Percentiles rank a stretch among this genome's conserved stretches.
Evolutionary conservation across 2,113 vertebrate species (phyloP).

Genomic region (Coryphaenoides rupestris): DNA sequence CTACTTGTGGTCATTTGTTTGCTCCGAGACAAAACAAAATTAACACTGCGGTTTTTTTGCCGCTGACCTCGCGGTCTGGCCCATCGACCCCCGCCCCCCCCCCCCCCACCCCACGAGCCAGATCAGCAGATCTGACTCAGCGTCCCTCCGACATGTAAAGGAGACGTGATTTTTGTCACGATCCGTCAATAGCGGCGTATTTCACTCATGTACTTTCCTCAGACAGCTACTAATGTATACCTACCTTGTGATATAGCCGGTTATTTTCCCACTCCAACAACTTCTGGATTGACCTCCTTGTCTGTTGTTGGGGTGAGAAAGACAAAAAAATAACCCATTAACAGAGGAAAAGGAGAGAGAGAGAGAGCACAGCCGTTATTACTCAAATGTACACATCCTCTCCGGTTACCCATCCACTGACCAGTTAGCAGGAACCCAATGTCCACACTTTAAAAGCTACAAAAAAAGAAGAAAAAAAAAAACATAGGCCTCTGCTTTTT

Average conservation of each 20-base stretch:
- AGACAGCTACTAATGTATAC: constrained; percentile 22
- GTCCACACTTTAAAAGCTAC: no score
- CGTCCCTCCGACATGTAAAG: constrained; percentile 39
- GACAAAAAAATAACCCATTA: constrained; percentile 34
- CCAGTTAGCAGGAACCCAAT: constrained; percentile 53
- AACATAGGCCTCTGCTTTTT: no score
- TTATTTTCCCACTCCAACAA: constrained; percentile 99
- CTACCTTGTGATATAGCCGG: constrained; percentile 97
- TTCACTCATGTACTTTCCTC: neutral
- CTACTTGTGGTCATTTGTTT: constrained; percentile 72
- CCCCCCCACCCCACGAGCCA: no score
- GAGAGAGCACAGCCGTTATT: constrained; percentile 14
- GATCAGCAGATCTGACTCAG: constrained; percentile 48
- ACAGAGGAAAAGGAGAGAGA: neutral
- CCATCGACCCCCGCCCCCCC: constrained; percentile 19
- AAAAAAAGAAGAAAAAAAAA: no score
- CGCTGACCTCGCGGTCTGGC: constrained; percentile 61
- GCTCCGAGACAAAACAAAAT: constrained; percentile 71
- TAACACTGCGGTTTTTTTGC: constrained; percentile 61
- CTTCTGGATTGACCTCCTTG: constrained; percentile 96
- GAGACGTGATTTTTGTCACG: constrained; percentile 40
- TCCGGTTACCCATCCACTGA: no score
- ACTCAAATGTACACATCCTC: constrained; percentile 25
- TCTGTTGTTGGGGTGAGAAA: constrained; percentile 66
- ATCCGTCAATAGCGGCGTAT: constrained; percentile 25